Conservation (phyloP, 2,113 vertebrate genomes). For the Nothocercus julius region DNA sequence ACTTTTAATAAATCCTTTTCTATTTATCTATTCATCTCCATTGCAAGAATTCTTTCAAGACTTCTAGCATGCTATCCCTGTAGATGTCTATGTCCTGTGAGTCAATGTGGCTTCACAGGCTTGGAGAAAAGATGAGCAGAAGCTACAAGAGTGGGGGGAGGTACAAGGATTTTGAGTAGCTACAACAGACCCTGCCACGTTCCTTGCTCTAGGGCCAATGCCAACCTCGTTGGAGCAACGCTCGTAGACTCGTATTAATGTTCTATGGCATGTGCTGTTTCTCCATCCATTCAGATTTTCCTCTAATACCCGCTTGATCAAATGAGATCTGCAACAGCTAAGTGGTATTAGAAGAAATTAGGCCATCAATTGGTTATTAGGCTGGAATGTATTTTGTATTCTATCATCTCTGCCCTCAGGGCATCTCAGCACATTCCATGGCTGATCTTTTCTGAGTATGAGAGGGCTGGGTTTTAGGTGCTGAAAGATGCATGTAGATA, state of each 20-base stretch:
- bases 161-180: not conserved
- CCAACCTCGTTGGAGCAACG: constrained; percentile 3
- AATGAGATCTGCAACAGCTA: constrained; percentile 58
- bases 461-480: not conserved
- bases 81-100: not conserved
- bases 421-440: not conserved
- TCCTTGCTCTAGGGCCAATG: constrained; percentile 41
- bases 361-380: constrained; percentile 59
- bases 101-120: not conserved
- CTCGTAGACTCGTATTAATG: constrained; percentile 10
- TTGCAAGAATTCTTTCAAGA: not conserved
- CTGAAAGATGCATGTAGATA: not conserved
- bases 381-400: constrained; percentile 20
- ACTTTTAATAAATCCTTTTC: not conserved
- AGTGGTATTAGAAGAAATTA: constrained; percentile 59
- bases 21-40: not conserved
- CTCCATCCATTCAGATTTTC: constrained; percentile 36
- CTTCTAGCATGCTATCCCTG: fast-evolving
- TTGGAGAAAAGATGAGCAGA: not conserved
- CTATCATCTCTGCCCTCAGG: not conserved
- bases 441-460: constrained; percentile 1
- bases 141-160: not conserved
- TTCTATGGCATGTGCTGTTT: constrained; percentile 32
- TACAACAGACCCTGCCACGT: not conserved
- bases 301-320: constrained; percentile 32